Conservation (phyloP, 1,140 invertebrate genomes). For the Solenopsis fugax region DNA sequence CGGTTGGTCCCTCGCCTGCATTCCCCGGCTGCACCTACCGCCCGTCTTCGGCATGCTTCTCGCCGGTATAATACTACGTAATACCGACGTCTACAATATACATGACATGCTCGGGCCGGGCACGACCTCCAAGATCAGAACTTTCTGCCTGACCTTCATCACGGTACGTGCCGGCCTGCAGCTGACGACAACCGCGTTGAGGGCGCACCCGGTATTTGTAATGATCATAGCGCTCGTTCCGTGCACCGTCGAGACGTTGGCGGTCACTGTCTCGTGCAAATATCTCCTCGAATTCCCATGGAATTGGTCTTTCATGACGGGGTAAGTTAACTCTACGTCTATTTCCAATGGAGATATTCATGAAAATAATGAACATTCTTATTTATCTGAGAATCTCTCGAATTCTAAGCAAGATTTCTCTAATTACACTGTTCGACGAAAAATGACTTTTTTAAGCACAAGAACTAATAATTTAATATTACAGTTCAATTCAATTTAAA, state of each 20-base stretch:
- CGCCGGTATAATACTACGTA: slow-evolving; percentile 83
- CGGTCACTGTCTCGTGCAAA: slow-evolving; percentile 70
- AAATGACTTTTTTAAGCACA: no score
- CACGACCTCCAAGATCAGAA: slow-evolving; percentile 78
- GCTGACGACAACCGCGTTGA: slow-evolving; percentile 78
- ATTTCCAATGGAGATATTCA: not conserved
- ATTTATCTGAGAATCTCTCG: not conserved
- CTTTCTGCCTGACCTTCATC: slow-evolving; percentile 82
- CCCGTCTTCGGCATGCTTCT: slow-evolving; percentile 84
- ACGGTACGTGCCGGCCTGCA: slow-evolving; percentile 82
- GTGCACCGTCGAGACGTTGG: slow-evolving; percentile 79
- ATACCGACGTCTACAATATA: slow-evolving; percentile 80
- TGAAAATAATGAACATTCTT: not conserved
- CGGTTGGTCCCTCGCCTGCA: slow-evolving; percentile 78
- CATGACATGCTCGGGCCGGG: slow-evolving; percentile 74
- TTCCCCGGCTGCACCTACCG: slow-evolving; percentile 82
- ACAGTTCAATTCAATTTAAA: no score
- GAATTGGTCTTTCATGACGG: slow-evolving; percentile 82
- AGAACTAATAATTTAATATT: no score
- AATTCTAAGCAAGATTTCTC: not conserved
- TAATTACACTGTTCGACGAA: not conserved
- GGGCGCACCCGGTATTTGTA: slow-evolving; percentile 77
- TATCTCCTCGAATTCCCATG: slow-evolving; percentile 80
- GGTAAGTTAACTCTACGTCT: slow-evolving; percentile 70
- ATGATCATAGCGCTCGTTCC: slow-evolving; percentile 80